phyloP scores from a whole-genome alignment of 1,140 invertebrate genomes.

The Drosophila elegans region DNA sequence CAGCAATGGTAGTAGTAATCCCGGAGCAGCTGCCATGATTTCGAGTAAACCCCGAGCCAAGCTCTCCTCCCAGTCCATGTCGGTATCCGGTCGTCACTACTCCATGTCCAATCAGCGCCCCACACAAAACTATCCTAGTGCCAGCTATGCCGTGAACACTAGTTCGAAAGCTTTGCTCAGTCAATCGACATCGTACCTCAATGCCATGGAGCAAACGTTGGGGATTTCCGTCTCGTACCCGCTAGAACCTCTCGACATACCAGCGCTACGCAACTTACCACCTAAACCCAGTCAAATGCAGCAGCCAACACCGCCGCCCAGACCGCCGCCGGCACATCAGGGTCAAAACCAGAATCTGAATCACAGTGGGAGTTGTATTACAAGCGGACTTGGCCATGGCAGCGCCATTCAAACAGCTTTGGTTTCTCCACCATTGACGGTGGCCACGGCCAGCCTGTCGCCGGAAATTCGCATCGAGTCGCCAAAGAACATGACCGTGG shows the following conservation, averaged over 20 bases:
- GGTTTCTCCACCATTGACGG: conserved; percentile 63
- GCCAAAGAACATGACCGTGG: conserved; percentile 92
- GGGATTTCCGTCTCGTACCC: conserved; percentile 77
- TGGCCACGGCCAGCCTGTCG: conserved; percentile 73
- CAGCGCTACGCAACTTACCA: conserved; percentile 62
- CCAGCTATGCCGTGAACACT: conserved; percentile 50
- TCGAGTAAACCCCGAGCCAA: conserved; percentile 56
- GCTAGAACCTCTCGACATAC: conserved; percentile 74
- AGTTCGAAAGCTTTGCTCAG: conserved; percentile 69
- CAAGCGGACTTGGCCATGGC: conserved; percentile 17
- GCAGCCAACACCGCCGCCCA: conserved; percentile 80
- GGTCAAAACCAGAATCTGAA: conserved; percentile 25
- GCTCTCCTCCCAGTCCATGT: conserved; percentile 83
- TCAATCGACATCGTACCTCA: conserved; percentile 82
- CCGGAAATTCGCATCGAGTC: conserved; percentile 88
- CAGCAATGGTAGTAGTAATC: conserved; percentile 39
- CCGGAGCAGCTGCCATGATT: conserved; percentile 15
- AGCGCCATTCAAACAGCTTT: conserved; percentile 50
- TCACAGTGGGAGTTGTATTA: conserved; percentile 26
- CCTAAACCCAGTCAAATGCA: conserved; percentile 72
- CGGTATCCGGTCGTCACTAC: conserved; percentile 72
- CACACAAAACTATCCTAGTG: conserved; percentile 42
- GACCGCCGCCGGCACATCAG: conserved; percentile 70
- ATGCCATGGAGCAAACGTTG: conserved; percentile 72
- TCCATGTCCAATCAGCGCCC: conserved; percentile 75